Base-by-base conservation (phyloP, 2,797 vertebrate genomes). In the Typhlichthys subterraneus region DNA sequence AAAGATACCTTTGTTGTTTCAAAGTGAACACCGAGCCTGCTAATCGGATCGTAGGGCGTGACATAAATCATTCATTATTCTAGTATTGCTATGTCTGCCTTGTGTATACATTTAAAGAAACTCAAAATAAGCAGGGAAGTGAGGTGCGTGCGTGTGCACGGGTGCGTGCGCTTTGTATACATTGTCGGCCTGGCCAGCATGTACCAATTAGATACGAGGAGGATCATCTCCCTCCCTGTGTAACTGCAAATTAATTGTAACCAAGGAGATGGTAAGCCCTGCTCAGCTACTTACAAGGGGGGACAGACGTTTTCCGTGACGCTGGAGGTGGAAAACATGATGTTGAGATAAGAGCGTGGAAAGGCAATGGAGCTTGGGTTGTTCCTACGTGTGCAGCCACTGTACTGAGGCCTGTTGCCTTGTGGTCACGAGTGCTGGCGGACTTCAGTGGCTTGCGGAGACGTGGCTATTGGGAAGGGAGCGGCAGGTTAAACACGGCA, bases 41-140 rank as follows among this genome's bases (percentile, higher is more conserved):
- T 55, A 14, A 61, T 66, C 57, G 65, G 63, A 59, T 71, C 46
- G 5, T 7, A 42, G 15, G 53, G 68, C 61, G 50, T 5, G 38
- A 59, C 76, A 19, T 19, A 71, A 76, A 75, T 66, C 67, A 68
- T 53, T 55, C 62, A 67, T 73, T 64, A 66, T 19, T 61, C 13
- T 61, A 67, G 67, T 64, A 67, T 65, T 67, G 63, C 60, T 58
- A 65, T 11, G 10, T 48, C 7, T 50, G 15, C 33, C 13, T 57
- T 55, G 15, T 60, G 52, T 53, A 19, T 53, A 19, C 42, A 45
- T 70, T 70, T 53, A 57, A 79, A 70, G 45, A 57, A 55, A 47
- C 29, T 13, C 13, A n/a, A 29, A 61, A 68, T 49, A 42, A 45
- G 15, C 23, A 2, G 12, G 51, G 4, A 29, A 29, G 23, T 29